Percentiles rank a stretch among this genome's conserved stretches.
phyloP scores from a whole-genome alignment of 2,797 vertebrate genomes.

The Spondyliosoma cantharus region DNA sequence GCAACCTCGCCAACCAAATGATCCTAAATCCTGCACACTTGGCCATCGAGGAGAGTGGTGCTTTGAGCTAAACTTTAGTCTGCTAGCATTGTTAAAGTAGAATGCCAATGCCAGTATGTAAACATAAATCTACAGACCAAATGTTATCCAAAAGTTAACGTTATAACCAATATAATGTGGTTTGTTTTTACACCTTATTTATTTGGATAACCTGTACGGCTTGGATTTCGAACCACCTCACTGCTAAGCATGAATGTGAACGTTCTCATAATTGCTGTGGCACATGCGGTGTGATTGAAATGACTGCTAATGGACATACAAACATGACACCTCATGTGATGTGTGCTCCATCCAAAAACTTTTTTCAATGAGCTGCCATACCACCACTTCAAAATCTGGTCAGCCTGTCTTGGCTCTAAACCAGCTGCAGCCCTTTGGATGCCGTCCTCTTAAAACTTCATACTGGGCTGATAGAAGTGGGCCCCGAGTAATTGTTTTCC shows the following conservation, averaged over 20 bases:
- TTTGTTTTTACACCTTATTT: too few species aligned
- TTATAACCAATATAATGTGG: too few species aligned
- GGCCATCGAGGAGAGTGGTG: too few species aligned
- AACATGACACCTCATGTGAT: neutral
- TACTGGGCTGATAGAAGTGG: slow-evolving; percentile 41
- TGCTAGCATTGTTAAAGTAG: too few species aligned
- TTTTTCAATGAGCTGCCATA: neutral
- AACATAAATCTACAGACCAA: too few species aligned
- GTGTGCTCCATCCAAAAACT: neutral
- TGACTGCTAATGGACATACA: neutral
- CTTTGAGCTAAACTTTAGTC: too few species aligned
- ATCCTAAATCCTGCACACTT: too few species aligned
- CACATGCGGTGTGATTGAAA: neutral
- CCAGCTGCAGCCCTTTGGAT: slow-evolving; percentile 20
- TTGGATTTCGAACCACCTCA: neutral
- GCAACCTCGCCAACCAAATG: too few species aligned
- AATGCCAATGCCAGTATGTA: too few species aligned
- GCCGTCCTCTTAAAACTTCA: slow-evolving; percentile 34
- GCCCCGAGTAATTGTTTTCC: slow-evolving; percentile 65
- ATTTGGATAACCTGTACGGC: neutral
- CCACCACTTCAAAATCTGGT: neutral
- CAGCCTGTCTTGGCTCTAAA: neutral
- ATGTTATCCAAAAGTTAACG: too few species aligned
- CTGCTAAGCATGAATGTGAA: neutral
- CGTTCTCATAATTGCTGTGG: neutral